Conservation (phyloP, 2,888 invertebrate species). For the Anorthoa munda region DNA sequence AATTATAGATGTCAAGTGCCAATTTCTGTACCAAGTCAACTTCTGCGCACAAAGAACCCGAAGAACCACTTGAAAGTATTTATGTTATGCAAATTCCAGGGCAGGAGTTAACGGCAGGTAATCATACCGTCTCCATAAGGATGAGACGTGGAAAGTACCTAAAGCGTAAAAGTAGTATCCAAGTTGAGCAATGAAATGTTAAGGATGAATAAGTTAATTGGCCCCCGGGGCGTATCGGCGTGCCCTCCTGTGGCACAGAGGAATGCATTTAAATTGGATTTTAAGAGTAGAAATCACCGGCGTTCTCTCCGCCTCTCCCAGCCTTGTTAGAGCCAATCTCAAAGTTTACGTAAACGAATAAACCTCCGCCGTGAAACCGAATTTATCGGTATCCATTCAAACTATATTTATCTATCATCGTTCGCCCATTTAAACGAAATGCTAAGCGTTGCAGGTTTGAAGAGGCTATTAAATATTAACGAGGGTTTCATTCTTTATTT, state of each 20-base stretch:
- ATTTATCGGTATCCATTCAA: slow-evolving; percentile 86
- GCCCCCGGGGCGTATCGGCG: slow-evolving; percentile 89
- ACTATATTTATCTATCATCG: slow-evolving; percentile 68
- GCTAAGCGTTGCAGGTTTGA: slow-evolving; percentile 50
- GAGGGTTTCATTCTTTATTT: slow-evolving; percentile 28
- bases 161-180: slow-evolving; percentile 79
- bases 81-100: slow-evolving; percentile 63
- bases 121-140: slow-evolving; percentile 67
- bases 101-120: slow-evolving; percentile 64
- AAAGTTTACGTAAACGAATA: slow-evolving; percentile 91
- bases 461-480: slow-evolving; percentile 44
- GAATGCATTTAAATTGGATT: slow-evolving; percentile 91
- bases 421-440: slow-evolving; percentile 58
- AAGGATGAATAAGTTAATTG: slow-evolving; percentile 91
- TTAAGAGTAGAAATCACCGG: slow-evolving; percentile 91
- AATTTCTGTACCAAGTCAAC: slow-evolving; percentile 10
- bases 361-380: slow-evolving; percentile 85
- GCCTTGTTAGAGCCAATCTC: slow-evolving; percentile 91
- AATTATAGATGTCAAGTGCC: background rate
- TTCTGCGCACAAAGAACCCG: slow-evolving; percentile 17
- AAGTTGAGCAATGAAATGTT: slow-evolving; percentile 90
- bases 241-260: slow-evolving; percentile 89
- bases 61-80: slow-evolving; percentile 44
- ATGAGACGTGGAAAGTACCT: slow-evolving; percentile 72
- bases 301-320: slow-evolving; percentile 84